Evolutionary conservation across 2,888 invertebrate genomes (phyloP).

Genomic region (Orthonevra nobilis): DNA sequence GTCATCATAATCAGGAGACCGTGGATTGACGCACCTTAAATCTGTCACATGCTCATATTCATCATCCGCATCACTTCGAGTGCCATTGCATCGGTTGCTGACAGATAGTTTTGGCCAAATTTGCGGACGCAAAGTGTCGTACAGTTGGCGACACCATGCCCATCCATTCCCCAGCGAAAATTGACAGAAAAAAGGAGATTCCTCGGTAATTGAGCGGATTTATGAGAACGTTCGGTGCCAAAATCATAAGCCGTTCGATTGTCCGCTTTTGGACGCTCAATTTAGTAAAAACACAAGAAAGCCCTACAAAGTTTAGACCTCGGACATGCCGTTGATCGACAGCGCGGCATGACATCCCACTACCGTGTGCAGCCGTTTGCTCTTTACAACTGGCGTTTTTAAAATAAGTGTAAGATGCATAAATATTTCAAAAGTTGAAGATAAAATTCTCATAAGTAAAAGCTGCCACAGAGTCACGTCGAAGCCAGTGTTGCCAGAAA

Average conservation of each 20-base stretch:
- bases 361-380: too few species aligned
- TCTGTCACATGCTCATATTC: slow-evolving; percentile 48
- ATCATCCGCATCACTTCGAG: slow-evolving; percentile 22
- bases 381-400: too few species aligned
- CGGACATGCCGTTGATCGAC: too few species aligned
- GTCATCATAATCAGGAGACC: not conserved
- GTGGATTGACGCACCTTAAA: slow-evolving; percentile 36
- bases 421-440: too few species aligned
- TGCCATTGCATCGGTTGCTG: slow-evolving; percentile 13
- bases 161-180: slow-evolving; percentile 1
- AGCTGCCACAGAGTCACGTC: too few species aligned
- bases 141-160: not conserved
- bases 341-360: too few species aligned
- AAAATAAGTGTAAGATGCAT: too few species aligned
- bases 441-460: too few species aligned
- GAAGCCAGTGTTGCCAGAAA: too few species aligned
- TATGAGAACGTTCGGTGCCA: slow-evolving; percentile 36
- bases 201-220: slow-evolving; percentile 57
- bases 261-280: slow-evolving; percentile 30
- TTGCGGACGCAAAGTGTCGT: slow-evolving; percentile 1
- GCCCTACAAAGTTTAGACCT: too few species aligned
- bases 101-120: slow-evolving; percentile 39
- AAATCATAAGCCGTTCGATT: slow-evolving; percentile 15
- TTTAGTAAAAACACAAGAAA: too few species aligned
- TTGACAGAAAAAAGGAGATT: slow-evolving; percentile 24